Evolutionary conservation across 2,113 vertebrate species (phyloP).

Genomic region (Eubucco bourcierii): DNA sequence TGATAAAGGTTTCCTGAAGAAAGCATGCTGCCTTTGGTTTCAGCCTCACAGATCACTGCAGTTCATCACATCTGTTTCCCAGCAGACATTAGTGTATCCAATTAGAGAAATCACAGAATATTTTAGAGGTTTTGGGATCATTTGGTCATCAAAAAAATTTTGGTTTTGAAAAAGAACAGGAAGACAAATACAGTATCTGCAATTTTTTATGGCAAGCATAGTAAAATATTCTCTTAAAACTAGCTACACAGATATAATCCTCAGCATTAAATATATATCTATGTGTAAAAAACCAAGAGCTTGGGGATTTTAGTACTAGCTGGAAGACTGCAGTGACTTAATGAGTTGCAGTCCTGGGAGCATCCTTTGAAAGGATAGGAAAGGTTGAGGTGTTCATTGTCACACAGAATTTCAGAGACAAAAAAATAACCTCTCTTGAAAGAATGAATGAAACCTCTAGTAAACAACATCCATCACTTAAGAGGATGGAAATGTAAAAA

Average conservation of each 20-base stretch:
- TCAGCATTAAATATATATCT: not conserved
- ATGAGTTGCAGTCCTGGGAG: not conserved
- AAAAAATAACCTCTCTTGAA: not conserved
- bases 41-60: slow-evolving; percentile 39
- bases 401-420: not conserved
- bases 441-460: not conserved
- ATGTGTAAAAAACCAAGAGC: fast-evolving
- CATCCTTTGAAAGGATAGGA: not conserved
- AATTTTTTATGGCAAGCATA: not conserved
- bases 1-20: slow-evolving; percentile 36
- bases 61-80: slow-evolving; percentile 64
- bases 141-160: slow-evolving; percentile 42
- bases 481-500: not conserved
- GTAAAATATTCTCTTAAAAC: slow-evolving; percentile 1
- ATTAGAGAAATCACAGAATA: slow-evolving; percentile 59
- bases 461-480: not conserved
- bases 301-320: fast-evolving
- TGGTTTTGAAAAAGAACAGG: slow-evolving; percentile 35
- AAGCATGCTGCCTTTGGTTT: slow-evolving; percentile 21
- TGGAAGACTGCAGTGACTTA: not conserved
- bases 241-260: not conserved
- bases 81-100: slow-evolving; percentile 52
- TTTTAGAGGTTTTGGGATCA: slow-evolving; percentile 42
- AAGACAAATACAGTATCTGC: not conserved
- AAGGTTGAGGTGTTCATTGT: not conserved